Evolutionary conservation across 2,888 invertebrate genomes (phyloP), one percentile per base, ranked within the genome.

Genomic region (Tinea semifulvella): DNA sequence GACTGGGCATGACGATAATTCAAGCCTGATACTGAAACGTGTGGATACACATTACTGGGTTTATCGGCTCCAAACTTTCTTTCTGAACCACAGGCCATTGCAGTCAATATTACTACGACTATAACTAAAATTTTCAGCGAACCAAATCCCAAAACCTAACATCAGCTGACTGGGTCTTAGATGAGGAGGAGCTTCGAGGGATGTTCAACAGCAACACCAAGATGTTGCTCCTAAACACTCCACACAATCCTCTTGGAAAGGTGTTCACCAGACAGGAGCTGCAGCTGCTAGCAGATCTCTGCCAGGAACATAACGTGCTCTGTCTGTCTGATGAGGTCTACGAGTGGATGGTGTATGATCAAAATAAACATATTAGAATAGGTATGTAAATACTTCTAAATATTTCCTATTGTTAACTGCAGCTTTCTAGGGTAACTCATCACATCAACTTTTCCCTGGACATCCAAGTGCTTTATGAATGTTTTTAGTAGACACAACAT

Each of bases 271-370:
- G 63, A 27, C 69, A 84, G 7, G 91, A 91, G 62, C 66, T 91
- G 45, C 71, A 84, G 50, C 65, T 83, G 54, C 90, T 96, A 55
- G 94, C 93, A 1, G 84, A 88, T 53, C 74, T 96, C 36, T 94
- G 94, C 57, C 89, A 88, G 56, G 91, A 94, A 61, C 88, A 91
- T 85, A 89, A 96, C 68, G 88, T 89, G 11, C 69, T 96, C 3
- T 93, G 92, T 48, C 79, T 96, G 42, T 88, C 93, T n/a, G 96
- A 96, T 70, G 96, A 96, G 70, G 96, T 96, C 0, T 96, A 96
- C 58, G 96, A 97, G 68, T 95, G 94, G 92, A 80, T 96, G 55
- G 88, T 92, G n/a, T 94, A 89, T 56, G 84, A 88, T 59, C 88
- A 88, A 2, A 77, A 84, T 36, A 76, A 89, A 57, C 91, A 94